Evolutionary conservation across 2,113 vertebrate genomes (phyloP).

Genomic region (Ceyx margarethae): DNA sequence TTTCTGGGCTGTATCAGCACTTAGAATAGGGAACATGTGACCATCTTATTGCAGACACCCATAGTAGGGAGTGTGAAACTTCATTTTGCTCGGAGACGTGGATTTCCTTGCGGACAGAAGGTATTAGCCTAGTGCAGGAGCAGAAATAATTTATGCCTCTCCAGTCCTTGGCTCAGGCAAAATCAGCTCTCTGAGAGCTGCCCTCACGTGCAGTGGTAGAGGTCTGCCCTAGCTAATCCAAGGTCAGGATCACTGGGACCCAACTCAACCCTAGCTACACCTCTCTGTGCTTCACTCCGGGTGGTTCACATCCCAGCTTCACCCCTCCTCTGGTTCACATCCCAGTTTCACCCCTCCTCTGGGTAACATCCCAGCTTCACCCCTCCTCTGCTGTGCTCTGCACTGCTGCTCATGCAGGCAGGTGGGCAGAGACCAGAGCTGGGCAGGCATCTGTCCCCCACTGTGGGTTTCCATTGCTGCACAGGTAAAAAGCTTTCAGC

Average conservation of each 20-base stretch:
- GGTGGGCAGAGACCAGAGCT: not conserved
- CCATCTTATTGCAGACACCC: constrained; percentile 7
- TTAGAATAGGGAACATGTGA: not conserved
- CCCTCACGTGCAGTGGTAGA: accelerated
- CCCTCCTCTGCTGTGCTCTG: not conserved
- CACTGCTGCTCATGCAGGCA: accelerated
- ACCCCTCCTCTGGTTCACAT: not conserved
- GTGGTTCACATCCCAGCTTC: not conserved
- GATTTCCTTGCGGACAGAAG: not conserved
- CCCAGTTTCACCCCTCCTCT: too few relatives aligned
- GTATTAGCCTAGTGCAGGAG: not conserved
- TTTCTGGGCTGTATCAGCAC: constrained; percentile 37
- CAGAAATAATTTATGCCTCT: not conserved
- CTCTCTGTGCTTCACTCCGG: accelerated
- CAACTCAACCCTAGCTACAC: not conserved
- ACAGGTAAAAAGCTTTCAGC: not conserved
- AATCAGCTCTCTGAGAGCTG: not conserved
- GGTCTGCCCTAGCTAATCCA: not conserved
- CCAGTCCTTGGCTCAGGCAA: not conserved
- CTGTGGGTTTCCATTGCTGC: not conserved
- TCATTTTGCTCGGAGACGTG: accelerated
- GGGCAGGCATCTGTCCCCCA: not conserved
- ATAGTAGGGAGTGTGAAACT: not conserved
- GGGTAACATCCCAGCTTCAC: accelerated
- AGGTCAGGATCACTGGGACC: not conserved